These are phyloP conservation scores for Gymnarchus niloticus DNA, from an alignment of 2,113 vertebrate genomes.

Conservation along the genomic window DNA sequence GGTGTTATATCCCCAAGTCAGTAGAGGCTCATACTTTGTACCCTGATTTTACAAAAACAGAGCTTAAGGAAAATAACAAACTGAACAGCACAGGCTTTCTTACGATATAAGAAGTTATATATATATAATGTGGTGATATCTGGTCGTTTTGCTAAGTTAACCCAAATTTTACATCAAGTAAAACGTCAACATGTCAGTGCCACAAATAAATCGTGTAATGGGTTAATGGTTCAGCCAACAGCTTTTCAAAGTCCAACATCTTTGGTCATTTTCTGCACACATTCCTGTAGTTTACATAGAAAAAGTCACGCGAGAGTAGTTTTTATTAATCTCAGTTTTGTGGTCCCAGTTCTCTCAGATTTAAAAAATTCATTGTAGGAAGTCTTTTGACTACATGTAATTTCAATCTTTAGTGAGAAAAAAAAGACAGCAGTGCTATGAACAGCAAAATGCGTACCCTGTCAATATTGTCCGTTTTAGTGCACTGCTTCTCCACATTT, in stretches of 20 bases:
- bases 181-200: neutral
- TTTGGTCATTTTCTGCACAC: neutral
- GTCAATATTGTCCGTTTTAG: neutral
- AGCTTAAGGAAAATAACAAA: neutral
- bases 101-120: neutral
- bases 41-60: neutral
- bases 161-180: neutral
- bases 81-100: neutral
- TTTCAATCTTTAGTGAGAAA: slow-evolving; percentile 25
- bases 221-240: neutral
- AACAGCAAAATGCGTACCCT: neutral
- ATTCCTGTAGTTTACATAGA: neutral
- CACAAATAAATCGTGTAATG: no score
- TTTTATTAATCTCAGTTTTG: neutral
- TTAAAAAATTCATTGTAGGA: neutral
- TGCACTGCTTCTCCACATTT: neutral
- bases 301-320: neutral
- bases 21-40: neutral
- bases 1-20: neutral
- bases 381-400: neutral
- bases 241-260: neutral
- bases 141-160: neutral
- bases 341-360: neutral
- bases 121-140: neutral
- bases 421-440: slow-evolving; percentile 27